phyloP scores from a whole-genome alignment of 2,888 invertebrate genomes.

The Plebejus argus region DNA sequence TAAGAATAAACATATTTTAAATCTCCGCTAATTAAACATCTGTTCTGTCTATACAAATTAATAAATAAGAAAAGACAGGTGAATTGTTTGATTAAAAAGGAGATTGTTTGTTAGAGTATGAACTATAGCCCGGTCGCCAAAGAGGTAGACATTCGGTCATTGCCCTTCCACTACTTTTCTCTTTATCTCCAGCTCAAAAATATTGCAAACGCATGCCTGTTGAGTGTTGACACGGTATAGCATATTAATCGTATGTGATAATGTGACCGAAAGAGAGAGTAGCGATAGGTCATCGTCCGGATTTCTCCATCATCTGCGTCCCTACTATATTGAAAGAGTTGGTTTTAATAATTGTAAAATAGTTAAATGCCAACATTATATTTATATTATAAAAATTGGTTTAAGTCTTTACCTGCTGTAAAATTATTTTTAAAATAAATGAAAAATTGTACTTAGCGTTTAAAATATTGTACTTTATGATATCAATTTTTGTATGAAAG shows the following conservation, averaged over 20 bases:
- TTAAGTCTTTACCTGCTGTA: background rate
- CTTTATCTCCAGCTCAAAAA: background rate
- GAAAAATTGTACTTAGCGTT: background rate
- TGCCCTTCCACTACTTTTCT: background rate
- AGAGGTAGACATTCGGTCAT: background rate
- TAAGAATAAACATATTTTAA: background rate
- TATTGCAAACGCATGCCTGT: background rate
- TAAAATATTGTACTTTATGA: slow-evolving; percentile 9
- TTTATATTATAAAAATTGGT: background rate
- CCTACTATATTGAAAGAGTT: background rate
- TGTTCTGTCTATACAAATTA: background rate
- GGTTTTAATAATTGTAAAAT: background rate
- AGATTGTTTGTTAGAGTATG: background rate
- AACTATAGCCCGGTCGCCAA: background rate
- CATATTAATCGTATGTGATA: background rate
- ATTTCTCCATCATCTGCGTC: background rate
- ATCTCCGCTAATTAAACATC: background rate
- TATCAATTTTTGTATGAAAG: slow-evolving; percentile 7
- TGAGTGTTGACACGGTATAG: too few species aligned
- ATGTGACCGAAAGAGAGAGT: background rate
- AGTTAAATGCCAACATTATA: background rate
- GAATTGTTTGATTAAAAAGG: too few species aligned
- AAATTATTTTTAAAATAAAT: slow-evolving; percentile 4
- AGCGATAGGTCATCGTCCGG: background rate
- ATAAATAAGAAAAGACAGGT: too few species aligned